A percentile compares a stretch with the other conserved stretches of the same genome.
Conservation (phyloP, 1,140 invertebrate genomes). For the Dendrolimus kikuchii region DNA sequence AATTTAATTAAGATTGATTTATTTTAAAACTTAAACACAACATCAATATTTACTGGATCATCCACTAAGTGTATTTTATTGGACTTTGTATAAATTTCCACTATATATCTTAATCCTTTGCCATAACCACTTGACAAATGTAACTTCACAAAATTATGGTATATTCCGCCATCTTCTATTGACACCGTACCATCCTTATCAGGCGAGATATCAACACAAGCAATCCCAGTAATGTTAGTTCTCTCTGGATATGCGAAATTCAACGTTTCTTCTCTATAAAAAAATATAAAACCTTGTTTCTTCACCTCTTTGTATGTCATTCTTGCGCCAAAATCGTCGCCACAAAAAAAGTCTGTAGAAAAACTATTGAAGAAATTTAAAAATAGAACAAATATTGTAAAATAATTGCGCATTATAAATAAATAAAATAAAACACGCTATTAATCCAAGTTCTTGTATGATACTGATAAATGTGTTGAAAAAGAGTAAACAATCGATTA, state of each 20-base stretch:
- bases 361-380: slow-evolving; percentile 3
- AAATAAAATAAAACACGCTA: slow-evolving; percentile 5
- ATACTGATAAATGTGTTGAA: slow-evolving; percentile 5
- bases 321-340: slow-evolving; percentile 14
- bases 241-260: slow-evolving; percentile 23
- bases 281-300: slow-evolving; percentile 27
- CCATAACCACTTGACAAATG: slow-evolving; percentile 26
- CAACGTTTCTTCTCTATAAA: slow-evolving; percentile 17
- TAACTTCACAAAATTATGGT: slow-evolving; percentile 17
- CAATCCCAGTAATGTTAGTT: slow-evolving; percentile 30
- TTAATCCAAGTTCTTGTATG: slow-evolving; percentile 8
- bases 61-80: slow-evolving; percentile 8
- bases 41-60: background rate
- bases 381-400: background rate
- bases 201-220: slow-evolving; percentile 23
- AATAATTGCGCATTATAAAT: slow-evolving; percentile 4
- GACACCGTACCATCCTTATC: slow-evolving; percentile 18
- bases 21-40: slow-evolving; percentile 2
- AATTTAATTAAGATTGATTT: background rate
- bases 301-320: slow-evolving; percentile 22
- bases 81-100: slow-evolving; percentile 28
- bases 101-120: slow-evolving; percentile 22
- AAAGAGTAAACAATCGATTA: slow-evolving; percentile 3
- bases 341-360: slow-evolving; percentile 9
- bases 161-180: slow-evolving; percentile 22